Evolutionary conservation across 2,888 invertebrate genomes (phyloP), one percentile per base, ranked within the genome.

Genomic region (Tetramorium bicarinatum): DNA sequence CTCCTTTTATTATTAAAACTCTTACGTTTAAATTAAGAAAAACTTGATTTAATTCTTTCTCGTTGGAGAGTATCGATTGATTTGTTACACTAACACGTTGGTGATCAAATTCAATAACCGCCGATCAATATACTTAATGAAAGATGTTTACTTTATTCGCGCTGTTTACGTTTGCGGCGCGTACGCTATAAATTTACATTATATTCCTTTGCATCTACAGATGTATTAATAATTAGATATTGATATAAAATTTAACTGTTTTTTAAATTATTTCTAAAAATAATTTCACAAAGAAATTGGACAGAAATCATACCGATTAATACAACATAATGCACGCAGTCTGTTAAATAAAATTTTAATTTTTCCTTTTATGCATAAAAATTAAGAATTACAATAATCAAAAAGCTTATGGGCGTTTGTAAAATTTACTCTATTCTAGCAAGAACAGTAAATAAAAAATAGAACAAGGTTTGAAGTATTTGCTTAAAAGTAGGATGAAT

Each of bases 21-120:
- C 6, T 66, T 38, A 67, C 13, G 7, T 83, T 81, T 56, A 71
- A 69, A 69, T 38, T 41, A 18, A 62, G 38, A 29, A 52, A 85
- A 80, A 76, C 47, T 69, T 79, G 21, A 59, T 11, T 25, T 7
- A 18, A 52, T 44, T 29, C 21, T 44, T 13, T 25, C 38, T 44
- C 21, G 18, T 41, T 62, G 21, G 25, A 49, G 3, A 47, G 62
- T 66, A 83, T 82, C 56, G 74, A 86, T 79, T 62, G 62, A 4
- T 62, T 74, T 34, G 75, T 79, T 83, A 67, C 11, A 54, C 71
- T 41, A 83, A 82, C 34, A 29, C 13, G 52, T 13, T 38, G 8
- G n/a, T 59, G 66, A 88, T 84, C 49, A 64, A 86, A 84, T 76
- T 84, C 67, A 52, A 54, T 2, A 44, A 79, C 11, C n/a, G n/a